Conservation (phyloP, 2,797 vertebrate species). For the Brachymystax lenok region DNA sequence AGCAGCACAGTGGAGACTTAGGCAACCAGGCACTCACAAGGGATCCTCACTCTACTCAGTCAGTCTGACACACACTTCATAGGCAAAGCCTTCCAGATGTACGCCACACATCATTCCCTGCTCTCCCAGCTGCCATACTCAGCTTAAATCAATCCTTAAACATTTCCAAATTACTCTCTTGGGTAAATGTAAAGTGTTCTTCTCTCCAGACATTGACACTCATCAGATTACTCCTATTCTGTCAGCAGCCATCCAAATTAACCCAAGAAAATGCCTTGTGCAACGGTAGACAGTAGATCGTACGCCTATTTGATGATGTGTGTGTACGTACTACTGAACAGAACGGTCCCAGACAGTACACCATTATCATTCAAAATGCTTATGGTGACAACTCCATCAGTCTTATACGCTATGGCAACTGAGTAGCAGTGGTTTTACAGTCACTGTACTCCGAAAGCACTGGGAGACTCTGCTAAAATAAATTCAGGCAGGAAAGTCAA, state of each 20-base stretch:
- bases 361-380: conserved; percentile 32
- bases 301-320: conserved; percentile 28
- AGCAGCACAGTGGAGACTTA: conserved; percentile 38
- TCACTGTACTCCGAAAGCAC: not conserved
- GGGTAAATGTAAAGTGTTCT: conserved; percentile 42
- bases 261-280: conserved; percentile 44
- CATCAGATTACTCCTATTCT: conserved; percentile 58
- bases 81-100: conserved; percentile 61
- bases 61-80: conserved; percentile 55
- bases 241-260: conserved; percentile 29
- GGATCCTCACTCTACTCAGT: conserved; percentile 58
- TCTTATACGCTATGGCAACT: not conserved
- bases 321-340: not conserved
- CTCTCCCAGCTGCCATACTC: conserved; percentile 46
- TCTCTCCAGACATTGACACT: conserved; percentile 50
- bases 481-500: no score
- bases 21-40: conserved; percentile 32
- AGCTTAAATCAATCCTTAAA: conserved; percentile 45
- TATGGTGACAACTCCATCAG: not conserved
- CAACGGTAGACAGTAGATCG: conserved; percentile 46
- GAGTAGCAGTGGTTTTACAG: not conserved
- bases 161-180: conserved; percentile 50
- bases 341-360: conserved; percentile 1
- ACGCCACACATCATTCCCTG: conserved; percentile 54
- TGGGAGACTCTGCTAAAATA: not conserved